phyloP scores from a whole-genome alignment of 2,888 invertebrate genomes.

The Mimachlamys varia region DNA sequence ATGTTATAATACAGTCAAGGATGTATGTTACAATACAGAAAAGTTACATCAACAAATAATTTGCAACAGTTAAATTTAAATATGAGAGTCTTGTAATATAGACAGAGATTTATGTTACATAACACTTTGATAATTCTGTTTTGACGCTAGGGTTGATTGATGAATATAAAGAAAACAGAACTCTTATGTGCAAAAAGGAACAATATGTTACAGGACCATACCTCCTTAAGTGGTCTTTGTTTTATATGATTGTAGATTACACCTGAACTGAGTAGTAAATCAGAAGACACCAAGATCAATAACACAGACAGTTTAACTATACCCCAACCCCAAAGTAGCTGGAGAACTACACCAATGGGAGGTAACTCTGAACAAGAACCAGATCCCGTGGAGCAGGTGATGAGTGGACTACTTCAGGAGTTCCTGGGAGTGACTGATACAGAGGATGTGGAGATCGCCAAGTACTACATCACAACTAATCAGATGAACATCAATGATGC shows the following conservation, averaged over 20 bases:
- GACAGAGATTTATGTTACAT: too few relatives aligned
- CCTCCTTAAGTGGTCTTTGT: not conserved
- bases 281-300: not conserved
- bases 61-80: too few relatives aligned
- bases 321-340: too few relatives aligned
- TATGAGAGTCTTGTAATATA: too few relatives aligned
- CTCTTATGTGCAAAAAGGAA: too few relatives aligned
- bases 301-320: not conserved
- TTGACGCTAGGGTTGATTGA: too few relatives aligned
- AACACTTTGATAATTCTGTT: too few relatives aligned
- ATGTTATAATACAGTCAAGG: too few relatives aligned
- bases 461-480: constrained; percentile 58
- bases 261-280: not conserved
- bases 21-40: too few relatives aligned
- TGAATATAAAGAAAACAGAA: too few relatives aligned
- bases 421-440: constrained; percentile 61
- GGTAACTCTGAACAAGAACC: not conserved
- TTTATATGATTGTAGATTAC: not conserved
- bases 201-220: too few relatives aligned
- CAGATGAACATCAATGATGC: constrained; percentile 64
- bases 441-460: constrained; percentile 58
- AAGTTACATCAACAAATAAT: too few relatives aligned
- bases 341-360: not conserved
- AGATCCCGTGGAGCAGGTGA: constrained; percentile 59
- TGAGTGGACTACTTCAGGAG: constrained; percentile 58